Conservation (phyloP, 2,888 invertebrate species). For the Clusia tigrina region DNA sequence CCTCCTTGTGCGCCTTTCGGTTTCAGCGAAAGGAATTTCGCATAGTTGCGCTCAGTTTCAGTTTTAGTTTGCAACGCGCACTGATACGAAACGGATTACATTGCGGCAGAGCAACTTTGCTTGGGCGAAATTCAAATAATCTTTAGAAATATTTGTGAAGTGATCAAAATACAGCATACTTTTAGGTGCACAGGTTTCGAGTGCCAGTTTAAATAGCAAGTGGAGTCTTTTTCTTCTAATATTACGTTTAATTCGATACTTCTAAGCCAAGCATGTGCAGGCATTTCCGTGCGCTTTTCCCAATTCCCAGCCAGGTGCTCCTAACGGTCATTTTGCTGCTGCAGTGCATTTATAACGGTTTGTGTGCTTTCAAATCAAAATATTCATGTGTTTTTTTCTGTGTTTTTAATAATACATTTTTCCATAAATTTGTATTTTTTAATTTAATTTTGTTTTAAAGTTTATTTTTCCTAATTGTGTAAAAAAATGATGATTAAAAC, state of each 20-base stretch:
- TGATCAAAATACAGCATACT: constrained; percentile 16
- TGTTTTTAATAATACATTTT: background rate
- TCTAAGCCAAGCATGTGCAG: constrained; percentile 27
- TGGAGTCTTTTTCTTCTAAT: constrained; percentile 17
- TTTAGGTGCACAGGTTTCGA: constrained; percentile 7
- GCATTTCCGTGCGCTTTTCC: constrained; percentile 30
- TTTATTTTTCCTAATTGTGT: background rate
- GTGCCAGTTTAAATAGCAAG: background rate
- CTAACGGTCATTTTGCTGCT: constrained; percentile 40
- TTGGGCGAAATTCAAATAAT: constrained; percentile 15
- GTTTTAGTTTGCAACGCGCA: constrained; percentile 46
- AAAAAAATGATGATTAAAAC: constrained; percentile 10
- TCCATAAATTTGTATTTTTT: background rate
- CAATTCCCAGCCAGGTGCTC: constrained; percentile 26
- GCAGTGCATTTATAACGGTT: constrained; percentile 47
- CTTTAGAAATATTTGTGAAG: background rate
- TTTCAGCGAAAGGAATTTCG: background rate
- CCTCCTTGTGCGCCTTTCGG: constrained; percentile 7
- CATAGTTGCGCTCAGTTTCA: constrained; percentile 7
- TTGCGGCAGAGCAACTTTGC: constrained; percentile 11
- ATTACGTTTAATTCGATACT: too few relatives aligned
- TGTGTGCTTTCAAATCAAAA: constrained; percentile 31
- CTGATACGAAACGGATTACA: constrained; percentile 27
- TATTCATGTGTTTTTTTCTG: constrained; percentile 8
- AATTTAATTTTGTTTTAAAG: background rate